Base-by-base conservation (phyloP, 2,113 vertebrate genomes). In the Hucho hucho region DNA sequence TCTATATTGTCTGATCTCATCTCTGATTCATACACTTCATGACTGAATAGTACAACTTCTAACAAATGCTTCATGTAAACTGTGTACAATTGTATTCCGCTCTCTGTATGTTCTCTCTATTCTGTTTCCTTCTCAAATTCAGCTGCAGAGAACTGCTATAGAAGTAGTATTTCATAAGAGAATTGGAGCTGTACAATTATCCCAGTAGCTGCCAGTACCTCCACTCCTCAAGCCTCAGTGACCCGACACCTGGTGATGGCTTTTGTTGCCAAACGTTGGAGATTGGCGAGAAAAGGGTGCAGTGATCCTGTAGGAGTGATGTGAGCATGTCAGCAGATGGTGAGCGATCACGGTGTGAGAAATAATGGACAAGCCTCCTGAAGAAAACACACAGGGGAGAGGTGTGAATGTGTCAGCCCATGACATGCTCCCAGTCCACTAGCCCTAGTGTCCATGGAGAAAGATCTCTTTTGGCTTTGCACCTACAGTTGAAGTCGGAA, bases 291-390 rank as follows among this genome's bases (percentile, higher is more conserved):
- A 82, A 67, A 18, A 26, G 47, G 74, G 47, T 56, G 74, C 73
- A 76, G 12, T 74, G 69, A 72, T 64, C 26, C 66, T 73, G 81
- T 72, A 74, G 64, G 66, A 53, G 58, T 43, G 65, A 26, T 29
- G 68, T 26, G 63, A 26, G 47, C 26, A 24, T 20, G 58, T 22
- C 61, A 69, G 68, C 81, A 83, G 75, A 77, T 77, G 74, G 74
- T 58, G 70, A 63, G 24, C 26, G 26, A 63, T 58, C 58, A 28
- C 16, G 58, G 69, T 69, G 18, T 49, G 64, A 65, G 72, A 59
- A 70, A 70, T 43, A 74, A 68, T 74, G 70, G 56, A 29, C 32
- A 49, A 4, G 53, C n/a, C 37, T 53, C 14, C 73, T 75, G 69
- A 61, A 29, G 53, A 72, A 29, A 70, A 79, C 26, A 53, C 69